These are phyloP conservation scores for Zosterops borbonicus DNA, from an alignment of 2,113 vertebrate species.

Conservation along the genomic window DNA sequence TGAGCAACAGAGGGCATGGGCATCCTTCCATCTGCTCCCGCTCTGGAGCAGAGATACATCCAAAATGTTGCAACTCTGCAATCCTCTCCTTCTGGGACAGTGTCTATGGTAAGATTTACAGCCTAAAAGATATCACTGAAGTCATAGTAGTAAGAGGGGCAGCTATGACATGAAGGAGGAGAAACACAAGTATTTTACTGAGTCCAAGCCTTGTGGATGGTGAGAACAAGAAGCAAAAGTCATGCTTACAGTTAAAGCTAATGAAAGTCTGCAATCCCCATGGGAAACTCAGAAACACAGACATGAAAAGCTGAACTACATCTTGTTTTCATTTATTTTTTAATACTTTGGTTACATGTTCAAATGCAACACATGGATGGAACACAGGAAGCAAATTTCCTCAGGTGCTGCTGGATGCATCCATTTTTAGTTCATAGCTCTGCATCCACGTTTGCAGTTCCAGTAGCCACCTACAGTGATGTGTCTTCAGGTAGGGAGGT, in stretches of 20 bases:
- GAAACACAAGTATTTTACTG: not conserved
- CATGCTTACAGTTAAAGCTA: not conserved
- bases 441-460: not conserved
- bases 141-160: not conserved
- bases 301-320: not conserved
- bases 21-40: not conserved
- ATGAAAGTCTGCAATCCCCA: not conserved
- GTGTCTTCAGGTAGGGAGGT: not conserved
- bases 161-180: not conserved
- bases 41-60: not conserved
- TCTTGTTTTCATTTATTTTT: not conserved
- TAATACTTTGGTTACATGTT: not conserved
- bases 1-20: not conserved
- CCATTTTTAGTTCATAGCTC: not conserved
- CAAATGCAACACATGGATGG: not conserved
- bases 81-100: not conserved
- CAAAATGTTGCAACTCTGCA: not conserved
- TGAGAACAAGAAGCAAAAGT: not conserved
- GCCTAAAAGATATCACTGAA: not conserved
- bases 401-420: not conserved
- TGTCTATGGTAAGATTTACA: not conserved
- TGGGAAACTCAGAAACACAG: not conserved
- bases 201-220: not conserved
- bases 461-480: not conserved
- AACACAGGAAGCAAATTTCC: not conserved